Evolutionary conservation across 2,797 vertebrate species (phyloP).

Genomic region (Melanotaenia nigrans): DNA sequence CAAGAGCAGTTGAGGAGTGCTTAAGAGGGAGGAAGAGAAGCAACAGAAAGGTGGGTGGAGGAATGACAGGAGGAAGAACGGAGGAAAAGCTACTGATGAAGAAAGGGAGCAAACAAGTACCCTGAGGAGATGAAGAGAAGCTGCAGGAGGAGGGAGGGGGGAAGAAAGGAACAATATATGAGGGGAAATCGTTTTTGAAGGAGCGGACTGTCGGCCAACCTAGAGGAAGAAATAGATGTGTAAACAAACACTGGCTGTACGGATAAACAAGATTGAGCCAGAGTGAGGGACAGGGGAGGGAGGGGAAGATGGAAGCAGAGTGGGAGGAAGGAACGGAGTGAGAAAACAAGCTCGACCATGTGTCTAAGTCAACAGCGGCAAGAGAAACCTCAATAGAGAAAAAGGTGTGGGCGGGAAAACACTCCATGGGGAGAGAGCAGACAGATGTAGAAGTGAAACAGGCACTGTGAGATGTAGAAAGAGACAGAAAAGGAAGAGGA

Average conservation of each 20-base stretch:
- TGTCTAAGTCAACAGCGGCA: constrained; percentile 78
- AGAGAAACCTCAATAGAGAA: constrained; percentile 75
- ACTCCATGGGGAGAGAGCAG: constrained; percentile 67
- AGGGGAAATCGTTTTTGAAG: constrained; percentile 68
- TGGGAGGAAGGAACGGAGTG: constrained; percentile 70
- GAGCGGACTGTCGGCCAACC: constrained; percentile 64
- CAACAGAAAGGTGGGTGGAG: constrained; percentile 53
- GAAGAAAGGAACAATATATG: constrained; percentile 33
- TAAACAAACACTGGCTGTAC: constrained; percentile 72
- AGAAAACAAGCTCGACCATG: constrained; percentile 76
- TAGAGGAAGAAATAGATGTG: constrained; percentile 68
- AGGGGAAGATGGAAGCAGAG: constrained; percentile 58
- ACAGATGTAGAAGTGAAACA: constrained; percentile 63
- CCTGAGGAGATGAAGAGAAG: constrained; percentile 57
- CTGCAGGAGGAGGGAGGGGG: constrained; percentile 36
- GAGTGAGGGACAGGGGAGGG: constrained; percentile 30
- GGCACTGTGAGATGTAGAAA: constrained; percentile 42
- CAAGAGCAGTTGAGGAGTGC: constrained; percentile 59
- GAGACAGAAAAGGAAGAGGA: constrained; percentile 37
- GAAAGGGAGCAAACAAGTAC: constrained; percentile 54
- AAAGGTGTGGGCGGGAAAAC: constrained; percentile 75
- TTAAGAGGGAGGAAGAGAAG: constrained; percentile 43
- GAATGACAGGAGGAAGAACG: constrained; percentile 45
- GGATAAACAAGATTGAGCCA: constrained; percentile 56
- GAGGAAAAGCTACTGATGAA: constrained; percentile 61